Percentiles rank a stretch among this genome's conserved stretches.
These are phyloP conservation scores for Trichoplusia ni DNA, from an alignment of 1,140 invertebrate genomes.

Conservation along the genomic window DNA sequence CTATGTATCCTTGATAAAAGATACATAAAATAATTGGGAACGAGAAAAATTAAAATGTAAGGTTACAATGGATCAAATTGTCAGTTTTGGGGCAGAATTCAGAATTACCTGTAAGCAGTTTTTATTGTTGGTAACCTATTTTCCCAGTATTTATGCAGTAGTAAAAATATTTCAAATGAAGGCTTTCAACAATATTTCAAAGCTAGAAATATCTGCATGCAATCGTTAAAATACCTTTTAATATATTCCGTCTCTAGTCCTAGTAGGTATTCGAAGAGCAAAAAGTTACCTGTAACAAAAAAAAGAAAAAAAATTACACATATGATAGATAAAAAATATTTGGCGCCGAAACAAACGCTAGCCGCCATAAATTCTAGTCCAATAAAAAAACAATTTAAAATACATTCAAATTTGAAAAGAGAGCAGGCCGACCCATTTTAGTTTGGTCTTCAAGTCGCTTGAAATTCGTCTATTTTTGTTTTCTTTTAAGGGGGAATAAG, in stretches of 20 bases:
- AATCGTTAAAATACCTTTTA: constrained; percentile 11
- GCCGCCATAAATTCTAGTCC: constrained; percentile 72
- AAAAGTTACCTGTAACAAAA: constrained; percentile 59
- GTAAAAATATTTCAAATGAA: no score
- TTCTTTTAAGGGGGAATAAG: constrained; percentile 35
- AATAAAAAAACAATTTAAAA: constrained; percentile 80
- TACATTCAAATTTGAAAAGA: constrained; percentile 73
- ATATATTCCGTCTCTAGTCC: no score
- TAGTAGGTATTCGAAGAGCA: not conserved
- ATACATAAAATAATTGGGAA: no score
- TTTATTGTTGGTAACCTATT: no score
- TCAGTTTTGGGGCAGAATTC: no score
- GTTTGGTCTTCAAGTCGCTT: constrained; percentile 31
- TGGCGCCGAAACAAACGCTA: constrained; percentile 65
- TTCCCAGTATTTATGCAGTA: no score
- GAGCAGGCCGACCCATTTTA: constrained; percentile 59
- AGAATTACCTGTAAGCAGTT: no score
- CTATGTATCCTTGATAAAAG: no score
- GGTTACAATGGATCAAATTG: no score
- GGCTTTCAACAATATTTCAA: no score
- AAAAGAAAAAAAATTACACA: constrained; percentile 50
- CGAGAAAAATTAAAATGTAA: no score
- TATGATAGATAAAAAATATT: constrained; percentile 49
- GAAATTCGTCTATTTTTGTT: constrained; percentile 36
- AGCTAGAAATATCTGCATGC: constrained; percentile 8